Base-by-base conservation (phyloP, 2,113 vertebrate species). In the Talpa occidentalis region DNA sequence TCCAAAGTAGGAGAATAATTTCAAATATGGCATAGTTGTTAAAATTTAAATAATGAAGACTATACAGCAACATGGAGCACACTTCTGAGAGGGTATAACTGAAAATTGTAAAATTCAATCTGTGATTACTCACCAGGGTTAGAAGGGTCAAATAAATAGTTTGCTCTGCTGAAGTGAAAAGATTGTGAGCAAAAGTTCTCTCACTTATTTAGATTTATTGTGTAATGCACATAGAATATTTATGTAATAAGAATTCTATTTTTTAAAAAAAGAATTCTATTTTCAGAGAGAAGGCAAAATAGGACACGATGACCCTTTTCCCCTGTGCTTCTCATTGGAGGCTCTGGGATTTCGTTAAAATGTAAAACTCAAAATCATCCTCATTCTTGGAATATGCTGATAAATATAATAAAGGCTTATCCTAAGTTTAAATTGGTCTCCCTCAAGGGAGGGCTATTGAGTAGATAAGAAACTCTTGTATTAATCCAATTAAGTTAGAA, bases 201-300 rank as follows among this genome's bases (percentile, higher is more conserved):
- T 59, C n/a, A 80, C 62, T 88, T 90, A 91, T 79, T 89, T 93
- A 92, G 84, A 93, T 74, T 77, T 80, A 72, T 70, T 83, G 84
- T 90, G 54, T 83, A 76, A 80, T 66, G 59, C 8, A 62, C 62
- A 87, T 47, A 77, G 76, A 94, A 92, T 95, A 93, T 91, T 93
- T 95, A 93, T 70, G 44, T 84, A 96, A 91, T 91, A 70, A 91
- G 78, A 94, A 60, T 69, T 88, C 81, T 88, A 93, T 93, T 90
- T 97, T 87, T 22, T 22, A 54, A 66, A 88, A 62, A 94, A 60
- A 88, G 62, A 94, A 60, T 69, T 88, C 81, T 90, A 93, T 91
- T 90, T 97, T 90, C 92, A 87, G 66, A 80, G 47, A 84, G 87
- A 88, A 93, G 72, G 66, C 88, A 76, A 97, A 93, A 90, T 60